Evolutionary conservation across 2,113 vertebrate genomes (phyloP).

Genomic region (Bombycilla garrulus): DNA sequence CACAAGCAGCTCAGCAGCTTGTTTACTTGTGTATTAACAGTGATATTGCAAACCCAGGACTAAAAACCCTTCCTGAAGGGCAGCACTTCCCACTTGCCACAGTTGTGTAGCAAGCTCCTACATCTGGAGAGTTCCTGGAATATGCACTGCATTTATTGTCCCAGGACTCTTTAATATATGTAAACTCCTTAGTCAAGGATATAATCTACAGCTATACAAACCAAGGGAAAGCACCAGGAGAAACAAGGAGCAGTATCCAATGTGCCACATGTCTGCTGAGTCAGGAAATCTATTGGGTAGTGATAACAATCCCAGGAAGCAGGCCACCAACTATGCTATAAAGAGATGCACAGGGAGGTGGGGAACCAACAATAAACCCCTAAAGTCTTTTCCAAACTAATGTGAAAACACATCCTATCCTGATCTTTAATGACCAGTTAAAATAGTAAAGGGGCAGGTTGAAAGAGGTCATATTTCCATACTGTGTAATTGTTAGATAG

Average conservation of each 20-base stretch:
- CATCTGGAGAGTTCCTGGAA: background rate
- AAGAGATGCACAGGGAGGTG: background rate
- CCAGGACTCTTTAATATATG: background rate
- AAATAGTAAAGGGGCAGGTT: background rate
- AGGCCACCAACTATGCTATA: background rate
- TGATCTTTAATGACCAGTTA: background rate
- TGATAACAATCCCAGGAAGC: background rate
- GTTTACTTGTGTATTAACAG: background rate
- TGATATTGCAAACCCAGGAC: background rate
- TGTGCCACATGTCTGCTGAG: background rate
- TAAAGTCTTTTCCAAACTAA: background rate
- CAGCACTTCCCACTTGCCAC: background rate
- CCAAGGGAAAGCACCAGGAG: background rate
- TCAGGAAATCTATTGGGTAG: background rate
- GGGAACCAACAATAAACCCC: background rate
- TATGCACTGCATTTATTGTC: background rate
- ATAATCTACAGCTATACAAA: background rate
- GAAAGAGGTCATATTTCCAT: background rate
- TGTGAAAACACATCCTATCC: rapidly evolving
- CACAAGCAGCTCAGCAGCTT: background rate
- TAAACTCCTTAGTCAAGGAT: background rate
- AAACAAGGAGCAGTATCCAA: background rate
- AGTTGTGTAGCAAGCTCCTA: background rate
- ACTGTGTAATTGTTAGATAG: background rate
- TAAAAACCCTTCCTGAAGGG: background rate